Evolutionary conservation across 1,140 invertebrate genomes (phyloP).

Genomic region (Aphelinus atriplicis): DNA sequence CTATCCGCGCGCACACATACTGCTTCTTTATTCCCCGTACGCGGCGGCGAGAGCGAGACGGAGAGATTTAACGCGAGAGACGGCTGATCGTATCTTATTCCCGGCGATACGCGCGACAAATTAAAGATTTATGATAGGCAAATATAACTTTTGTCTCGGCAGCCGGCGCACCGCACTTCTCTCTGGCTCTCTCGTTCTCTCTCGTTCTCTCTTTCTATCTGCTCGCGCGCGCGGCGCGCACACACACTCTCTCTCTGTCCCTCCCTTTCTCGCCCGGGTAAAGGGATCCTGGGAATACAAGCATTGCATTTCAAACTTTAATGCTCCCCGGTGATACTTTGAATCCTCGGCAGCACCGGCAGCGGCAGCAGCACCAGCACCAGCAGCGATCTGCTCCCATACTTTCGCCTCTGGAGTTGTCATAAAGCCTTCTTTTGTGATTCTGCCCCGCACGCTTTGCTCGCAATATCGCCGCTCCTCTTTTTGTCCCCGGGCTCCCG

Average conservation of each 20-base stretch:
- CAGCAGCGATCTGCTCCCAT: not conserved
- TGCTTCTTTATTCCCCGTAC: not conserved
- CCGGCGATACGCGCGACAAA: constrained; percentile 47
- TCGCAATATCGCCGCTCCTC: not conserved
- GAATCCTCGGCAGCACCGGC: constrained; percentile 18
- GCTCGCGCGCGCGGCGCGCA: too few species aligned
- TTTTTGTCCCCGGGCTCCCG: constrained; percentile 2
- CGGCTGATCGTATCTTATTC: constrained; percentile 45
- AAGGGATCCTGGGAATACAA: constrained; percentile 26
- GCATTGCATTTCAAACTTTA: constrained; percentile 42
- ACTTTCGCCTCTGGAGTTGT: constrained; percentile 18
- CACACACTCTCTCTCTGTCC: not conserved
- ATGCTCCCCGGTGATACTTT: constrained; percentile 39
- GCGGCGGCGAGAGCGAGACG: not conserved
- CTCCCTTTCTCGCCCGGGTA: not conserved
- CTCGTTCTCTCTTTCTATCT: not conserved
- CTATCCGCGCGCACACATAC: not conserved
- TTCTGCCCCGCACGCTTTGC: not conserved
- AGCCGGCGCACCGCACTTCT: not conserved
- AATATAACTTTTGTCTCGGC: constrained; percentile 47
- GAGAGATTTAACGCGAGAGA: constrained; percentile 28
- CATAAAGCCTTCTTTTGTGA: constrained; percentile 27
- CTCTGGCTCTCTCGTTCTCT: not conserved
- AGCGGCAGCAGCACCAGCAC: not conserved
- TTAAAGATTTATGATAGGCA: constrained; percentile 53